Evolutionary conservation across 1,140 invertebrate genomes (phyloP).

Genomic region (Lucilia cuprina): DNA sequence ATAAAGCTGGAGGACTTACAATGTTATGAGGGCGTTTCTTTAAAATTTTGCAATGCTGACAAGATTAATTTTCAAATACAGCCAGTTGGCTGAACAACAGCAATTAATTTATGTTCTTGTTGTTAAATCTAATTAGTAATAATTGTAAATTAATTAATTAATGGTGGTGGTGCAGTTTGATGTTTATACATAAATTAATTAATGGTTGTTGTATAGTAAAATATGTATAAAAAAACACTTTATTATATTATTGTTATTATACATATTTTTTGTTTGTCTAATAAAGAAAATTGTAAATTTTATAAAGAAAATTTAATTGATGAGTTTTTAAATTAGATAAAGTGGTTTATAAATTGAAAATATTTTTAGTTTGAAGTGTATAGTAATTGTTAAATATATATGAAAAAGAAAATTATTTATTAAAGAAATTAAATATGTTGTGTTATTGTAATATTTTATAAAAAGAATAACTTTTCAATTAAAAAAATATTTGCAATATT

Average conservation of each 20-base stretch:
- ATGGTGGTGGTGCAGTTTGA: neutral
- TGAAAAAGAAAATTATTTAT: too few species aligned
- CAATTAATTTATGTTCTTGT: neutral
- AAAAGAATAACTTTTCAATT: too few species aligned
- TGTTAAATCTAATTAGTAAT: neutral
- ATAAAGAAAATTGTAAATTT: too few species aligned
- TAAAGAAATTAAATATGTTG: too few species aligned
- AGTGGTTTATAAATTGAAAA: too few species aligned
- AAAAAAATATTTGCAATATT: too few species aligned
- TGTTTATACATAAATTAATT: neutral
- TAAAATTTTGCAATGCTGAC: conserved; percentile 55
- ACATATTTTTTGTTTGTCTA: too few species aligned
- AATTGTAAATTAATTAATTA: neutral
- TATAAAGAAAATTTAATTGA: too few species aligned
- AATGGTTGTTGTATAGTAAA: neutral
- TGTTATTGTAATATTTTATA: too few species aligned
- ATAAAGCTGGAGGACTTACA: conserved; percentile 47
- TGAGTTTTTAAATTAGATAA: too few species aligned
- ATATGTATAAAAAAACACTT: neutral
- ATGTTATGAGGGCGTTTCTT: conserved; percentile 55
- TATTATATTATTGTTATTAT: neutral
- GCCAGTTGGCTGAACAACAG: neutral
- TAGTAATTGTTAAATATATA: too few species aligned
- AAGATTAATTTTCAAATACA: conserved; percentile 46
- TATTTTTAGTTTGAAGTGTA: too few species aligned